Evolutionary conservation across 35 echinoderm and acorn worm genomes (phyloP).

Genomic region (Eucidaris tribuloides): DNA sequence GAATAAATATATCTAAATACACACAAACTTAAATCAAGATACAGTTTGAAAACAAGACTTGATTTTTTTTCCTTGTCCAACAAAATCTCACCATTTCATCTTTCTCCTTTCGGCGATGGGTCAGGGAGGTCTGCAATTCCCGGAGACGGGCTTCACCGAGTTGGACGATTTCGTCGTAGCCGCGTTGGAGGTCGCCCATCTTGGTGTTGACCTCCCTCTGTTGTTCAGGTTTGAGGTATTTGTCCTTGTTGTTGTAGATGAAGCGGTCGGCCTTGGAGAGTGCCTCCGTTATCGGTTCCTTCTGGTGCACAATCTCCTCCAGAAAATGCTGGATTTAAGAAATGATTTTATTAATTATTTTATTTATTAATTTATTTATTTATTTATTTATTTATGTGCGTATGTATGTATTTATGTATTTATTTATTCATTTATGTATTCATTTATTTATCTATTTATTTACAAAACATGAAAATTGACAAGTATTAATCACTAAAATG

Average conservation of each 20-base stretch:
- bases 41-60: not conserved
- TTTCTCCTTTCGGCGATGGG: slow-evolving; percentile 75
- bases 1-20: too few relatives aligned
- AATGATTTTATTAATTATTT: too few relatives aligned
- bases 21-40: too few relatives aligned
- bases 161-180: slow-evolving; percentile 41
- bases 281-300: slow-evolving; percentile 77
- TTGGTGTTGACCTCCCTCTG: slow-evolving; percentile 67
- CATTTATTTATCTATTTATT: too few relatives aligned
- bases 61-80: not conserved
- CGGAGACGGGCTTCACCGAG: slow-evolving; percentile 62
- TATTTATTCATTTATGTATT: too few relatives aligned
- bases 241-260: slow-evolving; percentile 88
- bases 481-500: too few relatives aligned
- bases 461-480: too few relatives aligned
- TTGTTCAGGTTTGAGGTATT: slow-evolving; percentile 84
- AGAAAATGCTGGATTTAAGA: slow-evolving; percentile 72
- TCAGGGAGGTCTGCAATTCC: slow-evolving; percentile 51
- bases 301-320: slow-evolving; percentile 87
- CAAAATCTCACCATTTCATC: slow-evolving; percentile 70
- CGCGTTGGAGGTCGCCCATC: slow-evolving; percentile 48
- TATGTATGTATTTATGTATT: too few relatives aligned
- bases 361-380: too few relatives aligned
- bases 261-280: slow-evolving; percentile 75
- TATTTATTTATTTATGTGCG: too few relatives aligned